Base-by-base conservation (phyloP, 2,888 invertebrate genomes). In the Acronicta aceris region DNA sequence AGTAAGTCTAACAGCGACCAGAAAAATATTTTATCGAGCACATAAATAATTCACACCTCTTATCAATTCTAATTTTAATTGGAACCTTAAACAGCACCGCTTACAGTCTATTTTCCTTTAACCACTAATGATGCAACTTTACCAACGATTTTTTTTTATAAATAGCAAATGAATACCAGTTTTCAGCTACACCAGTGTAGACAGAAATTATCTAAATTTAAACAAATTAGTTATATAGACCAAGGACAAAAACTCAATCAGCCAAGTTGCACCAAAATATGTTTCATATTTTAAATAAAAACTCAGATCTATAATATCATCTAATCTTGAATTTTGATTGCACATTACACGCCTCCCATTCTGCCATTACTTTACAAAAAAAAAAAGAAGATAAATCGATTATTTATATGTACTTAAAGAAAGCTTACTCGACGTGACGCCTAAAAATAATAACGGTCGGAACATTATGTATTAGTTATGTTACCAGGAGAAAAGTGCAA, bases 321-420 rank as follows among this genome's bases (percentile, higher is more conserved):
- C 59, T 66, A 78, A 79, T 74, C 67, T 72, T 78, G 74, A 86
- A 83, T 85, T 87, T 85, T 65, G 78, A 92, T 91, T 91, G 90
- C 91, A 91, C 88, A 77, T 80, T 59, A 73, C 61, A 71, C 60
- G 16, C 43, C 61, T 58, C 45, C 40, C 65, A 74, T 76, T 79
- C 82, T 84, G 84, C 83, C 82, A 81, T 83, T 74, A 79, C 69
- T 36, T 67, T 74, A 74, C 56, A n/a, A 67, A 74, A 73, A 75
- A 65, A 74, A 65, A 71, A 75, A 40, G 40, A 38, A 49, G 61
- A 49, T 48, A 60, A 70, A 65, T 46, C 67, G 66, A 77, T 67
- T 74, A 79, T 74, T 71, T 54, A 62, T 69, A 75, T 78, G 78
- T 75, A 78, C 78, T 75, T 75, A 80, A 65, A 65, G 53, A 69